These are phyloP conservation scores for Halcyon malimbica DNA, from an alignment of 2,113 vertebrate genomes.

Conservation along the genomic window DNA sequence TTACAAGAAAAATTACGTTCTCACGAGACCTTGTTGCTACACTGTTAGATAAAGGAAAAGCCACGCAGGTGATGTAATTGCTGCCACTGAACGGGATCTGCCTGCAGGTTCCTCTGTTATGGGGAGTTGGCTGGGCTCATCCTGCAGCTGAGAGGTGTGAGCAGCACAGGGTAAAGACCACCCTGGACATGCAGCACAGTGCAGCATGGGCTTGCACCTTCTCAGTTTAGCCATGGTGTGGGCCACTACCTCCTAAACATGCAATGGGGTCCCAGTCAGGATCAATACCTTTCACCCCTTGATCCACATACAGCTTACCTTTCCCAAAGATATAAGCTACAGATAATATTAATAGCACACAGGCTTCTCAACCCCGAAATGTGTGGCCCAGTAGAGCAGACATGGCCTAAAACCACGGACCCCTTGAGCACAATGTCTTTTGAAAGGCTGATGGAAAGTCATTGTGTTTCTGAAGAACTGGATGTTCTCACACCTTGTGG, in stretches of 20 bases:
- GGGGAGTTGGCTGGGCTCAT: background rate
- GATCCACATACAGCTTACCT: background rate
- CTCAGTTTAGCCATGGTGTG: background rate
- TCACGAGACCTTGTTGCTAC: background rate
- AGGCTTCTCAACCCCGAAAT: background rate
- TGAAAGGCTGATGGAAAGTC: background rate
- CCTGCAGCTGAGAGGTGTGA: background rate
- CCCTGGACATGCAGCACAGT: background rate
- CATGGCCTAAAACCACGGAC: background rate
- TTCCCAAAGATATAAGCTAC: background rate
- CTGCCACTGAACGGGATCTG: accelerated
- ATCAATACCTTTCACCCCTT: background rate
- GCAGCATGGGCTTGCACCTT: background rate
- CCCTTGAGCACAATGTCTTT: background rate
- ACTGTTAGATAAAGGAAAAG: background rate
- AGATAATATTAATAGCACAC: background rate
- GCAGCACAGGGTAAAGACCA: background rate
- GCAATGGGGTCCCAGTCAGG: accelerated
- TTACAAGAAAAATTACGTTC: background rate
- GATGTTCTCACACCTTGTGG: background rate
- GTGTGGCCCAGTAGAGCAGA: background rate
- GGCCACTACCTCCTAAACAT: background rate
- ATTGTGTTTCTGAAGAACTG: background rate
- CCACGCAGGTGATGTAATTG: accelerated
- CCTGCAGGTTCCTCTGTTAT: background rate